Evolutionary conservation across 92 coral and sea anemone genomes (phyloP), one percentile per base, ranked within the genome.

Genomic region (Virgularia gustaviana): DNA sequence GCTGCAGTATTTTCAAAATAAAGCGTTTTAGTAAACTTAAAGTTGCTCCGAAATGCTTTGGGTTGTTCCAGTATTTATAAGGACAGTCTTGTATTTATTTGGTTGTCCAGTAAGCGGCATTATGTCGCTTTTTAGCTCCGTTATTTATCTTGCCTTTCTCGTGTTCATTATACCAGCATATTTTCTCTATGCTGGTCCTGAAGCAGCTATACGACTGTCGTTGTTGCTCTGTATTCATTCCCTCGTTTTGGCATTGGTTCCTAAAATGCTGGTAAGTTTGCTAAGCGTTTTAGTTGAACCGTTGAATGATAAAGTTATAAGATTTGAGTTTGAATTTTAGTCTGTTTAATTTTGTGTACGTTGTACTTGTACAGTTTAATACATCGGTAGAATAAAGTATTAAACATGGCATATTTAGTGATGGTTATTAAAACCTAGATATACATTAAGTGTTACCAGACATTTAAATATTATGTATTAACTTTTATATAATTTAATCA

Each of bases 121-220:
- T 45, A 39, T 67, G 36, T 45, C 74, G 58, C 59, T 67, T 44
- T 67, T 67, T 11, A 67, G 74, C 42, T 27, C 34, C 30, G 27
- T 67, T 27, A 49, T 49, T 30, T 67, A 67, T 24, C 20, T 59
- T 1, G 74, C 49, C 12, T 49, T 67, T 29, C 20, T 67, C 10
- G 13, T 67, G 11, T 45, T 39, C 25, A 11, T 83, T 22, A 36
- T 88, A 58, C 95, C 89, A 32, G 49, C 83, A 56, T 88, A 88
- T 42, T 82, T 88, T 58, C 83, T 88, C 3, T 88, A 73, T 63
- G 86, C 72, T 58, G 95, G 95, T 36, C 77, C 95, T 35, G 95
- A 88, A 59, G 95, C 90, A 37, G 90, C 95, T 8, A 66, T 80
- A 15, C 72, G 95, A 49, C 79, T 88, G 76, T 88, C 95, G 4